These are phyloP conservation scores for Passerculus sandwichensis DNA, from an alignment of 2,797 vertebrate species.

Conservation along the genomic window DNA sequence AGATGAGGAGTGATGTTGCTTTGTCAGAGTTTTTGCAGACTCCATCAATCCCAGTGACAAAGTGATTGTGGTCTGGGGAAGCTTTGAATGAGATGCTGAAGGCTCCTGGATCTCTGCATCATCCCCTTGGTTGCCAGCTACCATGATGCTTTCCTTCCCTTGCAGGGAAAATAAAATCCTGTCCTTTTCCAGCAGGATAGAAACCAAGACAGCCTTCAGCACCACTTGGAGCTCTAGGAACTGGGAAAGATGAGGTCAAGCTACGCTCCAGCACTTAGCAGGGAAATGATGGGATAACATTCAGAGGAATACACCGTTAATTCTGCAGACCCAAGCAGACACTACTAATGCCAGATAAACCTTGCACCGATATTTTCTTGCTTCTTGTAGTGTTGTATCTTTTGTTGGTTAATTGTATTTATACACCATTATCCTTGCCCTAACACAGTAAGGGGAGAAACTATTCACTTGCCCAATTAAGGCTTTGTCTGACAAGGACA, in stretches of 20 bases:
- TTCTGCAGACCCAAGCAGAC: neutral
- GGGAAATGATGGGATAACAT: neutral
- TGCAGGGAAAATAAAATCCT: neutral
- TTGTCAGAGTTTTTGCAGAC: neutral
- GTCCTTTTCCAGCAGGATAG: neutral
- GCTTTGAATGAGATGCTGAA: neutral
- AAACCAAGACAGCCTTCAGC: neutral
- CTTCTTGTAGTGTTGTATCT: neutral
- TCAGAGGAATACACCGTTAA: neutral
- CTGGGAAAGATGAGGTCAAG: neutral
- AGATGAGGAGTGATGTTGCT: neutral
- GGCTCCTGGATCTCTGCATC: neutral
- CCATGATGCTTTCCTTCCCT: neutral
- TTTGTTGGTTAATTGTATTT: constrained; percentile 37
- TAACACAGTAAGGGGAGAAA: neutral
- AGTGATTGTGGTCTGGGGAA: neutral
- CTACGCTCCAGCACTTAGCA: neutral
- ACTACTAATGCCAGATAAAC: neutral
- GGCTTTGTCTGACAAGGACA: constrained; percentile 14
- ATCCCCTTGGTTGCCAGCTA: neutral
- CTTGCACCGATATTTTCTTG: neutral
- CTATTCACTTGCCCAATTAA: neutral
- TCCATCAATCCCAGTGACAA: neutral
- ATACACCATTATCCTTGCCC: constrained; percentile 29
- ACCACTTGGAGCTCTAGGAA: neutral